Evolutionary conservation across 2,113 vertebrate species (phyloP), one percentile per base, ranked within the genome.

Genomic region (Rhineura floridana): DNA sequence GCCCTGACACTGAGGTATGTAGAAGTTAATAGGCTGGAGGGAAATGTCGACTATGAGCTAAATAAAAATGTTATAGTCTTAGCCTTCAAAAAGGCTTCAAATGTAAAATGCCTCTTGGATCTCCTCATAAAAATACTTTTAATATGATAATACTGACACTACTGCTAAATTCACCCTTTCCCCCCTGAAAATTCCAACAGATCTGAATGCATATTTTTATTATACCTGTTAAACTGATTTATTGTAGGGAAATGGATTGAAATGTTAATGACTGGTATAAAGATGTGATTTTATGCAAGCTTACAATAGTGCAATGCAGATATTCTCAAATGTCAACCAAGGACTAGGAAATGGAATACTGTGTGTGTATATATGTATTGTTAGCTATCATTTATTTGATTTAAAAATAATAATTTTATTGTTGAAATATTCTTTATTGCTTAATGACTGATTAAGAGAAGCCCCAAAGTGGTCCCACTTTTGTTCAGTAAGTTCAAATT

Each of bases 211-310:
- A 86, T 36, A 59, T 78, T 91, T 88, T 36, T 10, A 33, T 55
- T 15, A 2, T 1, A n/a, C 72, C 87, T 12, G 55, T 36, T 48
- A 81, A 44, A 63, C 9, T 0, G 3, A 80, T 19, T 0, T 44
- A 48, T 62, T 62, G 0, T 82, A 69, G 30, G 21, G 1, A 80
- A 81, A 85, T 44, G n/a, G n/a, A n/a, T n/a, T n/a, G 0, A 85
- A 80, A 62, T 33, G 36, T 28, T 67, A 90, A 79, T 79, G 0
- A 63, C 67, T 72, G 15, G 13, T 84, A 50, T 4, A 39, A 52
- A 90, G 73, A 52, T 67, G 42, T 90, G 91, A 33, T 83, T 48
- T 83, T 33, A 87, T 65, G 1, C 67, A 77, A 80, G 44, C 70
- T 42, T 50, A 48, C 1, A 83, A 73, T 63, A 2, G 52, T 50